Evolutionary conservation across 53 echinoderm and acorn worm genomes (phyloP).

Genomic region (Echinarachnius parma): DNA sequence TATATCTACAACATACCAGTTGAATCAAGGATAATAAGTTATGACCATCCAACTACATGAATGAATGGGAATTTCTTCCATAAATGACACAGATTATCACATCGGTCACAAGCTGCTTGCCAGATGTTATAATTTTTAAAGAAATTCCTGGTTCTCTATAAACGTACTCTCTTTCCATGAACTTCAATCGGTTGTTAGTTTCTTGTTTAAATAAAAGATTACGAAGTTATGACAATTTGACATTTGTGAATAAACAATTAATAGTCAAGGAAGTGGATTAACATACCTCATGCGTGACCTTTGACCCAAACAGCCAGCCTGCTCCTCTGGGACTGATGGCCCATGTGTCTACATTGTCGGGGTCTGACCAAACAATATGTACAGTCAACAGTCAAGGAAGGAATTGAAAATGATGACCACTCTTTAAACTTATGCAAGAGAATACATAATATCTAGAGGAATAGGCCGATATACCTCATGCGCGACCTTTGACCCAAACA

Average conservation of each 20-base stretch:
- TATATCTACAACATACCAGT: no score
- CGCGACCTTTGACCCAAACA: slow-evolving; percentile 97
- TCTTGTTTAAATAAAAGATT: not conserved
- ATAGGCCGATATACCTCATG: slow-evolving; percentile 93
- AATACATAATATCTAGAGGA: no score
- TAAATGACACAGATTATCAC: no score
- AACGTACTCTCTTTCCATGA: no score
- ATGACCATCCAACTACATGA: no score
- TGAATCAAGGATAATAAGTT: no score
- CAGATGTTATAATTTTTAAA: no score
- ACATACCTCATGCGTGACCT: slow-evolving; percentile 94
- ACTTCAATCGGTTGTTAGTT: not conserved
- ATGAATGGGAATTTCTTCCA: no score
- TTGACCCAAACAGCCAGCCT: slow-evolving; percentile 99
- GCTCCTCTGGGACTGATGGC: slow-evolving; percentile 99
- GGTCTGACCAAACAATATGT: slow-evolving; percentile 99
- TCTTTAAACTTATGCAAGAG: not conserved
- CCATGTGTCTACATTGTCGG: slow-evolving; percentile 99
- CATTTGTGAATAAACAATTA: not conserved
- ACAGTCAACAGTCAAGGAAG: slow-evolving; percentile 31
- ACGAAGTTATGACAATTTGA: not conserved
- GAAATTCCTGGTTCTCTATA: no score
- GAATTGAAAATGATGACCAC: not conserved
- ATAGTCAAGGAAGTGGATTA: no score
- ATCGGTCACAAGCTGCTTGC: no score